Conservation (phyloP, 2,888 invertebrate genomes). For the Kryphioiulus occultus region DNA sequence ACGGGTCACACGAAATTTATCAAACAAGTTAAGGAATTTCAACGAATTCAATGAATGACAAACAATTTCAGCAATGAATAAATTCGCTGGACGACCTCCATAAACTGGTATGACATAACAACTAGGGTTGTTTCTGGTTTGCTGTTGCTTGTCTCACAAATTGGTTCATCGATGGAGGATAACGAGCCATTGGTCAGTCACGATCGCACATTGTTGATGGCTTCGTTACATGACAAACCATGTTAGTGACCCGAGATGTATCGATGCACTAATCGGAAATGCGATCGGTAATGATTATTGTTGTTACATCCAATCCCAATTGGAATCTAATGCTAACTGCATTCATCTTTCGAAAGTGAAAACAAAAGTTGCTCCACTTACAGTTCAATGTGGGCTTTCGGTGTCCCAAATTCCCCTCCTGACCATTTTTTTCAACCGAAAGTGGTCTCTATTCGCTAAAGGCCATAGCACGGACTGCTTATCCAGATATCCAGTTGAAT, state of each 20-base stretch:
- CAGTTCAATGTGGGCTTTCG: background rate
- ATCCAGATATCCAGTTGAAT: background rate
- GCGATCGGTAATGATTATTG: background rate
- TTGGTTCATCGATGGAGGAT: background rate
- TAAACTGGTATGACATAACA: too few species aligned
- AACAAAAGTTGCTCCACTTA: conserved; percentile 21
- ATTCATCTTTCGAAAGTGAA: background rate
- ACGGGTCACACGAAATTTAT: too few species aligned
- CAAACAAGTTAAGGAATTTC: too few species aligned
- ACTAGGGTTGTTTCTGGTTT: background rate
- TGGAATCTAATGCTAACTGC: background rate
- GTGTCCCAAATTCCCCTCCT: background rate
- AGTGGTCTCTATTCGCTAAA: background rate
- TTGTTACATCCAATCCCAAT: background rate
- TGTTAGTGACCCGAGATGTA: background rate
- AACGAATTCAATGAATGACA: too few species aligned
- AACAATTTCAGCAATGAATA: background rate
- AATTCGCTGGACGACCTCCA: background rate
- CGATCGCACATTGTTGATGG: background rate
- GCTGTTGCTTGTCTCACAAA: background rate
- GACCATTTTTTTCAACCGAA: background rate
- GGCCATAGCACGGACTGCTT: background rate
- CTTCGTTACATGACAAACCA: background rate
- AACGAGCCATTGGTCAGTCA: background rate
- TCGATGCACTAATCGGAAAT: background rate